Evolutionary conservation across 2,888 invertebrate species (phyloP), one percentile per base, ranked within the genome.

Genomic region (Gandaritis pyraliata): DNA sequence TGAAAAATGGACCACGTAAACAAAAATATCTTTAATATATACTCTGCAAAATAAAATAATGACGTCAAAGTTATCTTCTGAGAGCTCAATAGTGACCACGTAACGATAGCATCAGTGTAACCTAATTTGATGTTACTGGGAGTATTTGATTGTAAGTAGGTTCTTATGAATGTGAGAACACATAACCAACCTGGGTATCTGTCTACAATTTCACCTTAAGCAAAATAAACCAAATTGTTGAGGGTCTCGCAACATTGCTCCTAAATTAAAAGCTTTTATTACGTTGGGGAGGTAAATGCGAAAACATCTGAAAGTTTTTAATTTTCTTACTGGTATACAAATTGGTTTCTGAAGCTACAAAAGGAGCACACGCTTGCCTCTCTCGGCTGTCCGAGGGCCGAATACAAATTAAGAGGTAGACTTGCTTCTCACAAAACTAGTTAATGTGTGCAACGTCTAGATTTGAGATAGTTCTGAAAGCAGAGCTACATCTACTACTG

Each of bases 331-430:
- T 81, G 82, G 86, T 87, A 86, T 81, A 88, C 88, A 88, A 89
- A 89, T 89, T 88, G 87, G 87, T 87, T 88, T 85, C 83, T 80
- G 85, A 81, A 85, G 86, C 85, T 85, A 86, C 84, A 85, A 86
- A 86, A 88, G 86, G 80, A 87, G 85, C 81, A 83, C 81, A 83
- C 81, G 80, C 80, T 74, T 75, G 81, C 81, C 81, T 78, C 79
- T 81, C 79, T 78, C 75, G 75, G 73, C 74, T 71, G 73, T 72
- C 80, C 86, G 83, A 83, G 85, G 80, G 81, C 76, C 82, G 88
- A 87, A 89, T 89, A 89, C 87, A 87, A 87, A 89, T 89, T 86
- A 88, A 86, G 85, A 83, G 81, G 83, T 79, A 80, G 83, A 79
- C 81, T 83, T 81, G 77, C 77, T 76, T 80, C 80, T 77, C 78